These are phyloP conservation scores for Cephus rjabovi DNA, from an alignment of 2,888 invertebrate genomes.

Conservation along the genomic window DNA sequence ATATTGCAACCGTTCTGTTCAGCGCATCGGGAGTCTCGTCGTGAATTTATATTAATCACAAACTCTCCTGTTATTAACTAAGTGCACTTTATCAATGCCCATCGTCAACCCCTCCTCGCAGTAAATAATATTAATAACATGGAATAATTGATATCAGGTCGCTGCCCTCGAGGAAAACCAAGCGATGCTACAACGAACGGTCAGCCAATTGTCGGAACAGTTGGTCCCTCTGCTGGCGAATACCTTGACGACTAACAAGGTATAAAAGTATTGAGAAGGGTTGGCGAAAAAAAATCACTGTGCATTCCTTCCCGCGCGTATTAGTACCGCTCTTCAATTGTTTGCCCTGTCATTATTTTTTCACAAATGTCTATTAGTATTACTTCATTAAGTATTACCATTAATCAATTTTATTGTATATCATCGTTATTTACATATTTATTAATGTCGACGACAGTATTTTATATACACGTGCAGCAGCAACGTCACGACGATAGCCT, in stretches of 20 bases:
- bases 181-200: constrained; percentile 49
- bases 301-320: constrained; percentile 29
- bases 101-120: neutral
- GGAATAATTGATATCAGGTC: constrained; percentile 37
- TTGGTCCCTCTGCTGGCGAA: constrained; percentile 44
- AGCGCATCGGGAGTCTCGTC: too few relatives aligned
- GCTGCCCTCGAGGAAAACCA: constrained; percentile 55
- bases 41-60: too few relatives aligned
- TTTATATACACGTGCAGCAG: neutral
- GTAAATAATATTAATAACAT: neutral
- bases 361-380: constrained; percentile 23
- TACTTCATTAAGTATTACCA: constrained; percentile 22
- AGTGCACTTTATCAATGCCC: neutral
- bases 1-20: neutral
- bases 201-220: constrained; percentile 53
- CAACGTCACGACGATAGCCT: neutral
- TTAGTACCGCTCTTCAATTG: constrained; percentile 3
- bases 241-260: constrained; percentile 37
- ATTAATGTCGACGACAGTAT: constrained; percentile 37
- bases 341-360: neutral
- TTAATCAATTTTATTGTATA: constrained; percentile 25
- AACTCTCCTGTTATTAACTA: neutral
- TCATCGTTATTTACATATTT: constrained; percentile 40
- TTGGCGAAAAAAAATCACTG: constrained; percentile 25
- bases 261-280: constrained; percentile 28